Base-by-base conservation (phyloP, 2,888 invertebrate genomes). In the Argyresthia goedartella region DNA sequence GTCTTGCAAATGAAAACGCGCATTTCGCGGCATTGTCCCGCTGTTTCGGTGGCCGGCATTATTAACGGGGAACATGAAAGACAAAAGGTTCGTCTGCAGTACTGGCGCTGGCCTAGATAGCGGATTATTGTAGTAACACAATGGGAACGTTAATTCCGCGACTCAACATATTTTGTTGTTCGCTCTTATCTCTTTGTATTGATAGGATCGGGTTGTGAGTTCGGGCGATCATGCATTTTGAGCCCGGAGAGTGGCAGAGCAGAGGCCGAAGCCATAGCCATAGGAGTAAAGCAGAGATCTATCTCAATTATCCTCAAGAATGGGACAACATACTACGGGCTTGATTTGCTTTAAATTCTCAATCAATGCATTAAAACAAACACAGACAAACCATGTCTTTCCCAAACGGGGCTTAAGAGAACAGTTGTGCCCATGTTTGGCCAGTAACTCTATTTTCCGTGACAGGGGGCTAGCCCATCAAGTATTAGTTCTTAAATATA, bases 1-100 rank as follows among this genome's bases (percentile, higher is more conserved):
- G 85, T 86, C 85, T 86, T 86, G 85, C 85, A 86, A 86, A 86
- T 86, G 85, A 86, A 86, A 86, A 85, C 84, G 85, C 84, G 82
- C 84, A 86, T 85, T 86, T 85, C 82, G 85, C 85, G 84, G 85
- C 77, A 85, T 86, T 85, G 85, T 85, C 79, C 82, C 81, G 84
- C 81, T 85, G 85, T 86, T 85, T 85, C 85, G 85, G 85, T 73
- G 85, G 79, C 80, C 84, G 84, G 81, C 82, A 85, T 85, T 85
- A 85, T 85, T 85, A 85, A 85, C 85, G 81, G 84, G 81, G 85
- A 85, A 85, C 85, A 86, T 85, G 86, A 84, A 84, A 86, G 86
- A 86, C 86, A 86, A 86, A 86, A 86, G 86, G 82, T 84, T 84
- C 81, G 82, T 85, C 85, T 86, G 82, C 85, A 84, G 85, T 78